Evolutionary conservation across 1,140 invertebrate species (phyloP), one percentile per base, ranked within the genome.

Genomic region (Drosophila rufa): DNA sequence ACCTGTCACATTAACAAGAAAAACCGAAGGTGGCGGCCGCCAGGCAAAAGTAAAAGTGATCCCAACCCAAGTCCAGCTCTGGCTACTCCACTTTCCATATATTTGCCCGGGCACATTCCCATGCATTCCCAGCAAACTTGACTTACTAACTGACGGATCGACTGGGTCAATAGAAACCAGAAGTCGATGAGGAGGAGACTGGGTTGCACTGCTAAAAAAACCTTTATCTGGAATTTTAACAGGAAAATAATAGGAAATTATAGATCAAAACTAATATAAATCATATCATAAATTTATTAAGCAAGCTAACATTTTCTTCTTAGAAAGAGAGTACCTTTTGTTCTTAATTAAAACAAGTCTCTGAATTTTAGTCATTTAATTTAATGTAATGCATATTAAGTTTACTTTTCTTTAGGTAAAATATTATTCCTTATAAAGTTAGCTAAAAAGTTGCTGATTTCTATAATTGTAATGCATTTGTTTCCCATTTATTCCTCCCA

Each of bases 81-180:
- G 69, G 47, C 68, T 19, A 73, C 55, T 69, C 57, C 76, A 65
- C 51, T 74, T 67, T 78, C 66, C 77, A 70, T 89, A 89, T 89
- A 89, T 89, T 56, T 56, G 40, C 53, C 53, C 33, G 36, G n/a
- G 19, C 15, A 80, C 84, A 89, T 84, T 84, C 80, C 58, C 55
- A 80, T n/a, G 80, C 84, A 89, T 84, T 89, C 80, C 58, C 55
- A 80, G 56, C 77, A 67, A 56, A 84, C 81, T 90, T 84, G 84
- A 81, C 84, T 84, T 79, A 84, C 73, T 90, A 84, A 84, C 80
- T 84, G 84, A 89, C 51, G 82, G 80, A 87, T 89, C 80, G 83
- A 87, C 82, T 79, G 73, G 50, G 68, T 61, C 65, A 64, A 65
- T 71, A 79, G 68, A 61, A 64, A 48, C 70, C 50, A 69, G 55